phyloP scores from a whole-genome alignment of 2,888 invertebrate genomes.

The Blera fallax region DNA sequence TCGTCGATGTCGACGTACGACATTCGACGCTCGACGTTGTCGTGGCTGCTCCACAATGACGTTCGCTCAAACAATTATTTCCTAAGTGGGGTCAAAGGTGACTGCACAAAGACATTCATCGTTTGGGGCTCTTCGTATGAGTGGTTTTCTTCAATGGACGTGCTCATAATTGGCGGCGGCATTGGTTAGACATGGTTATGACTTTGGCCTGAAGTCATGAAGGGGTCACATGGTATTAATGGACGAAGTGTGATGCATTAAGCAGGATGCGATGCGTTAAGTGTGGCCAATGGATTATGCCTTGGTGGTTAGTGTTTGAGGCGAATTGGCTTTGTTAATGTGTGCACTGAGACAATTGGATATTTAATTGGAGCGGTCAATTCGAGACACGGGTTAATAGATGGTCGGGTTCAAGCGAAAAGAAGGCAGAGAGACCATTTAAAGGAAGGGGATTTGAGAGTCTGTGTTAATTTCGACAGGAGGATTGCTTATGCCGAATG shows the following conservation, averaged over 20 bases:
- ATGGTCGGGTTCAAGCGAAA: no score
- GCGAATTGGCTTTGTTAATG: background rate
- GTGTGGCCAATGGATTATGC: conserved; percentile 12
- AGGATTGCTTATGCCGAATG: no score
- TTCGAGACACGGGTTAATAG: no score
- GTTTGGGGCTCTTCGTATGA: conserved; percentile 18
- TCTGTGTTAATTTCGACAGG: no score
- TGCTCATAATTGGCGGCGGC: conserved; percentile 42
- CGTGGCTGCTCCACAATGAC: conserved; percentile 7
- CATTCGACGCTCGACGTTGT: no score
- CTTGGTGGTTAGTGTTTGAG: background rate
- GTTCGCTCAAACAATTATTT: conserved; percentile 46
- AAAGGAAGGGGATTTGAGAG: no score
- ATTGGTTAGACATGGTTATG: conserved; percentile 55
- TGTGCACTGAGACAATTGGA: background rate
- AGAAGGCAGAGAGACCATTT: no score
- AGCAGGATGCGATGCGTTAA: conserved; percentile 29
- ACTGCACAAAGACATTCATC: conserved; percentile 53
- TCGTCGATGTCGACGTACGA: background rate
- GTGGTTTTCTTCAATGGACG: background rate
- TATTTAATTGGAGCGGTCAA: background rate
- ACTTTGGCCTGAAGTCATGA: conserved; percentile 47
- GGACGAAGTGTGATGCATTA: conserved; percentile 48
- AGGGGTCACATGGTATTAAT: conserved; percentile 37
- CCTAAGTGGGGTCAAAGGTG: conserved; percentile 62